Evolutionary conservation across 1,140 invertebrate species (phyloP).

Genomic region (Lucilia cuprina): DNA sequence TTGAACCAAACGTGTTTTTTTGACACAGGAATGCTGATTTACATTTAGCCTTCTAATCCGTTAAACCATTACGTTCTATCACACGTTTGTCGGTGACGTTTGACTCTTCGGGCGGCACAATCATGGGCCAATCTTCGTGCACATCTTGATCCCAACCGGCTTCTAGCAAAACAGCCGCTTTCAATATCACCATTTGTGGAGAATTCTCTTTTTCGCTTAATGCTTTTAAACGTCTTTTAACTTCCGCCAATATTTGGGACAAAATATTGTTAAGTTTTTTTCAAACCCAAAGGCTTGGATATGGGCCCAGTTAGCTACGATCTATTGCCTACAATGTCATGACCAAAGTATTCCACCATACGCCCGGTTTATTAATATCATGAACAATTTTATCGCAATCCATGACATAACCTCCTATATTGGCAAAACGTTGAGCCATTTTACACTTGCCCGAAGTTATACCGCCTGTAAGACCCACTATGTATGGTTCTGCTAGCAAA

Average conservation of each 20-base stretch:
- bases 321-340: constrained; percentile 74
- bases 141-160: constrained; percentile 85
- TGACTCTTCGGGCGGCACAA: constrained; percentile 84
- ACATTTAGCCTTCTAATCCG: constrained; percentile 75
- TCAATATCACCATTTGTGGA: constrained; percentile 78
- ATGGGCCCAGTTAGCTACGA: constrained; percentile 80
- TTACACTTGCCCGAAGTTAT: constrained; percentile 95
- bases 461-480: constrained; percentile 94
- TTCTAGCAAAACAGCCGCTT: constrained; percentile 91
- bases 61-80: constrained; percentile 78
- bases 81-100: constrained; percentile 83
- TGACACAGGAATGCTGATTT: no score
- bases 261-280: constrained; percentile 86
- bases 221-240: constrained; percentile 67
- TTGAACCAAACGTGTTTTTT: no score
- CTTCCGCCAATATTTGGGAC: constrained; percentile 81
- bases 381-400: constrained; percentile 95
- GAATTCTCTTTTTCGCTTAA: constrained; percentile 44
- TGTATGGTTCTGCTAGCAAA: constrained; percentile 76
- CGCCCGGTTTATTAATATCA: constrained; percentile 80
- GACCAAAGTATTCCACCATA: constrained; percentile 82
- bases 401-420: constrained; percentile 81
- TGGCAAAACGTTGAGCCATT: constrained; percentile 74
- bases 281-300: constrained; percentile 68
- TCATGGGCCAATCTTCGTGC: constrained; percentile 91